Base-by-base conservation (phyloP, 2,797 vertebrate species). In the Liparis tanakae region DNA sequence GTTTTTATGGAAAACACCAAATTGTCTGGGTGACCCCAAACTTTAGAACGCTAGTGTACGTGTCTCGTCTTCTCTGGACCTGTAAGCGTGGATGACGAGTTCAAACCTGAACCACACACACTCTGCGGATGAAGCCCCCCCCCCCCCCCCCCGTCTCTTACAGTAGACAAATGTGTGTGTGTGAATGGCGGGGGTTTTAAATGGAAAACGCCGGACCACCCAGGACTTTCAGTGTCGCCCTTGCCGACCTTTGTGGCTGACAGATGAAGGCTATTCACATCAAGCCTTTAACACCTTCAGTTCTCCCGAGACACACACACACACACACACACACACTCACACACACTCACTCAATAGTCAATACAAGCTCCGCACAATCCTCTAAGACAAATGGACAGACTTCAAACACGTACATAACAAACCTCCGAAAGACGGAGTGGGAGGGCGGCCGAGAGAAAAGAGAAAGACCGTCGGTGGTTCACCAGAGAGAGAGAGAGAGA, bases 381-480 rank as follows among this genome's bases (percentile, higher is more conserved):
- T 82, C 80, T 88, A 90, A 93, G 90, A 93, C 89, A 93, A 92
- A 92, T 89, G 89, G 86, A 88, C 87, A 85, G 83, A 93, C 91
- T 92, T 93, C 91, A 93, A 92, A 91, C 91, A 87, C 77, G 48
- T 70, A 83, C 81, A 86, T 80, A 85, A 84, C 90, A 88, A 88
- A 82, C 82, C 87, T 88, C 82, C 22, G 68, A 90, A 87, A 84
- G 83, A 85, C 62, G 48, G 85, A 84, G 85, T 86, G 83, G 87
- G 88, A 85, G 86, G 85, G 81, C 59, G 15, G 55, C 43, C 33
- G 57, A 64, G 80, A 67, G 64, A 67, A 73, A 70, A 63, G 77
- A 79, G 82, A 82, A 83, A 87, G 85, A 84, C 59, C 72, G 80
- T 82, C 48, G 10, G 82, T 86, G 82, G 83, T 82, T 85, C 82